Base-by-base conservation (phyloP, 2,888 invertebrate genomes). In the Caenorhabditis zanzibari region DNA sequence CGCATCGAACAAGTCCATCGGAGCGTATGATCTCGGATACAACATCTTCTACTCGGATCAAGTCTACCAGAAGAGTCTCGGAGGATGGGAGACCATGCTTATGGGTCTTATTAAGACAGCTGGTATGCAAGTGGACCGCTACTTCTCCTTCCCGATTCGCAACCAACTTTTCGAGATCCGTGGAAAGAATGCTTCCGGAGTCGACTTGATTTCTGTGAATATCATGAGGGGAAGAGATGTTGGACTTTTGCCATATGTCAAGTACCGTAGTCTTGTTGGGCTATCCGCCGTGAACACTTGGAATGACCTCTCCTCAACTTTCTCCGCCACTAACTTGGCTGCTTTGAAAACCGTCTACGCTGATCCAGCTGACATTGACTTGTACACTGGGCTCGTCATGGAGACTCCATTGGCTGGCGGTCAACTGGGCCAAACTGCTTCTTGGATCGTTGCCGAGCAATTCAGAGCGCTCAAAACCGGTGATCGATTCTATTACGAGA, bases 151-250 rank as follows among this genome's bases (percentile, higher is more conserved):
- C 82, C 88, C 88, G 12, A 86, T 88, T 24, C 73, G 88, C 52
- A 86, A 88, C 41, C 86, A 88, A 61, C 66, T 88, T 14, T 97
- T 97, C 92, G 97, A 97, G 93, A 96, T 96, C 92, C 94, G 95
- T 9, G 95, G 95, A 84, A 95, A 96, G 85, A 96, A 66, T 38
- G 84, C 74, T 12, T 82, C 96, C 0, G 97, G 97, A 7, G 94
- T 97, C 77, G 97, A 97, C 93, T 94, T 97, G 71, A 95, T 96
- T n/a, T 95, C 97, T 0, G 93, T 97, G 24, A 97, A 97, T 91
- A 94, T 97, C 16, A 96, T 96, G 93, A 93, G 95, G 73, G 96
- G 96, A 0, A 54, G 88, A n/a, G 88, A 88, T 47, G 77, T 85
- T n/a, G 88, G 88, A 38, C 81, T 88, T 52, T 73, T 77, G 63